Conservation (phyloP, 2,113 vertebrate genomes). For the Pyxicephalus adspersus region DNA sequence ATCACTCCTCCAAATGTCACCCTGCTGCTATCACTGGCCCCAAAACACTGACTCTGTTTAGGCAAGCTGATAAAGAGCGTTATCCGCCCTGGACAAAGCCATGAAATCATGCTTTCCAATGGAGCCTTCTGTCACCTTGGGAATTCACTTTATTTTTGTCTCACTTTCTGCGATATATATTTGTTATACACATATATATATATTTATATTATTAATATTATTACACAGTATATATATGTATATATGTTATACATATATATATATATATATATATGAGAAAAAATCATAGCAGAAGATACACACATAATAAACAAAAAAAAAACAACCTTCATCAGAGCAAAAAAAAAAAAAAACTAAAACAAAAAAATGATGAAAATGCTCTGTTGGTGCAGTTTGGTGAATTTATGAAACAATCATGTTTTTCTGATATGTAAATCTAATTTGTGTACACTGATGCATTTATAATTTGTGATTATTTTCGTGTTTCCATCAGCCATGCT, state of each 20-base stretch:
- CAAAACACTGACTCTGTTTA: slow-evolving; percentile 25
- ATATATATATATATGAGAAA: slow-evolving; percentile 33
- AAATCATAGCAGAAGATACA: background rate
- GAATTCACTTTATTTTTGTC: slow-evolving; percentile 48
- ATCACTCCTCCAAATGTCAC: slow-evolving; percentile 9
- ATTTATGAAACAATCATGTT: too few species aligned
- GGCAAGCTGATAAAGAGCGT: slow-evolving; percentile 13
- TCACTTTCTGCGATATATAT: too few species aligned
- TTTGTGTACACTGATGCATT: too few species aligned
- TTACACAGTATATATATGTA: background rate
- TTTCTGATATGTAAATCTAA: too few species aligned
- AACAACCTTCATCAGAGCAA: too few species aligned
- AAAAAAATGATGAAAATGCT: too few species aligned
- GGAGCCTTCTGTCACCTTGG: background rate
- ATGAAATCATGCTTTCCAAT: slow-evolving; percentile 34
- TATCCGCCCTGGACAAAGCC: background rate
- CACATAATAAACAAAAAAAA: too few species aligned
- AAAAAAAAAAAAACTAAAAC: too few species aligned
- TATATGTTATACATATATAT: background rate
- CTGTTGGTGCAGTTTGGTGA: too few species aligned
- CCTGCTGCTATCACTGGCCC: background rate
- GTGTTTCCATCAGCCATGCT: too few species aligned
- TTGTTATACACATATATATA: background rate
- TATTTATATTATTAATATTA: background rate
- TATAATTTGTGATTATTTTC: too few species aligned